Conservation (phyloP, 2,113 vertebrate genomes). For the Sinosuthora webbiana region DNA sequence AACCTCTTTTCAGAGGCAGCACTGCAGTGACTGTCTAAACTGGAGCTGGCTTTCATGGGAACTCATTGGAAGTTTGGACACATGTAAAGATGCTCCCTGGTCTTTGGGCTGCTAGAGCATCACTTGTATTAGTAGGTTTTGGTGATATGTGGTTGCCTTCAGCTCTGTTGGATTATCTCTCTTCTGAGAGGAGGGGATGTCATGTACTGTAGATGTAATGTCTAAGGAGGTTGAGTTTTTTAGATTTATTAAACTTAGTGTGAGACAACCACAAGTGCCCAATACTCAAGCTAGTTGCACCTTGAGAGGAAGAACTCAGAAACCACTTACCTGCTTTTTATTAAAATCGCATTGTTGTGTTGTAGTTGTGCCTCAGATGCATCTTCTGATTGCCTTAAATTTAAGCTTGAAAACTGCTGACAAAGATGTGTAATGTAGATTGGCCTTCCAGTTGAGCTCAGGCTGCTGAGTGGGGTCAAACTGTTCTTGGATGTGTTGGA, state of each 20-base stretch:
- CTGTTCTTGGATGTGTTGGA: accelerated
- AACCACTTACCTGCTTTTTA: not conserved
- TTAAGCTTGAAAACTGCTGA: not conserved
- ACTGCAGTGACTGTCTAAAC: not conserved
- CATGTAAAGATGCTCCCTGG: not conserved
- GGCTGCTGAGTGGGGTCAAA: not conserved
- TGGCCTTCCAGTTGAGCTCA: not conserved
- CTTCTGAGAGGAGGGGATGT: not conserved
- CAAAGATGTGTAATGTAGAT: not conserved
- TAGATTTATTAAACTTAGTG: not conserved
- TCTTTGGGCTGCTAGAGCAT: not conserved
- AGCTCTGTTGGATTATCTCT: not conserved
- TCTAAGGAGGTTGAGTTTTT: not conserved
- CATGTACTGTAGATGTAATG: not conserved
- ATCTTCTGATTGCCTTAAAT: not conserved
- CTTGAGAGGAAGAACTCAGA: not conserved
- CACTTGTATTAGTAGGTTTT: not conserved
- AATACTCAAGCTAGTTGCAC: not conserved
- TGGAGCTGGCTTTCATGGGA: not conserved
- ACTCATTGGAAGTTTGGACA: not conserved
- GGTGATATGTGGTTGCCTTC: not conserved
- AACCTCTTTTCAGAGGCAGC: not conserved
- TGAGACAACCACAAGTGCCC: not conserved
- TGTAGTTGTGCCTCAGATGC: not conserved
- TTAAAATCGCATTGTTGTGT: not conserved